A percentile compares a stretch with the other conserved stretches of the same genome.
Evolutionary conservation across 2,797 vertebrate genomes (phyloP).

Genomic region (Brotula barbata): DNA sequence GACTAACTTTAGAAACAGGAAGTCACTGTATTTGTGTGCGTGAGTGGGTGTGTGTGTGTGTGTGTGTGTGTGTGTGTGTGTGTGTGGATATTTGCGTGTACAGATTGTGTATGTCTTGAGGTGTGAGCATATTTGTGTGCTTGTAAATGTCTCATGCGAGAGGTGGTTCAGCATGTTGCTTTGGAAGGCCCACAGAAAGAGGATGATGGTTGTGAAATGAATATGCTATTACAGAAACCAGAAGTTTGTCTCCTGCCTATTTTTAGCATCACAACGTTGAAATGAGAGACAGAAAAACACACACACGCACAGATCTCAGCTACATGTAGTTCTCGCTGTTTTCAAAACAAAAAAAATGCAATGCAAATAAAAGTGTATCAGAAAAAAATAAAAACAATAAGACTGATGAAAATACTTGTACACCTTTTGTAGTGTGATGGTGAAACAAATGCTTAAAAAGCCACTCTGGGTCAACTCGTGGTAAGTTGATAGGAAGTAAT

Average conservation of each 20-base stretch:
- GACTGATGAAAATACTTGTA: slow-evolving; percentile 20
- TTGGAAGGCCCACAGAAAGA: slow-evolving; percentile 64
- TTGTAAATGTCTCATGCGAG: slow-evolving; percentile 19
- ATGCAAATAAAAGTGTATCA: too few relatives aligned
- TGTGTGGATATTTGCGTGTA: slow-evolving; percentile 23
- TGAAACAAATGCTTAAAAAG: slow-evolving; percentile 8
- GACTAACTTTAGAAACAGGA: slow-evolving; percentile 81
- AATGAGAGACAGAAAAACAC: slow-evolving; percentile 57
- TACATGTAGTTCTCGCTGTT: slow-evolving; percentile 33
- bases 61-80: slow-evolving; percentile 32
- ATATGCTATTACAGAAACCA: slow-evolving; percentile 77
- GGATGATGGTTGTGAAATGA: slow-evolving; percentile 75
- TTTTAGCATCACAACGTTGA: slow-evolving; percentile 63
- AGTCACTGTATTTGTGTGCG: slow-evolving; percentile 71
- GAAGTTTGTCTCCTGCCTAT: slow-evolving; percentile 75
- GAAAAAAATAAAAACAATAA: too few relatives aligned
- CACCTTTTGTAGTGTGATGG: slow-evolving; percentile 1
- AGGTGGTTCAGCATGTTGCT: slow-evolving; percentile 36
- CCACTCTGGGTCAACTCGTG: slow-evolving; percentile 9
- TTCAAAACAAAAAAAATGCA: too few relatives aligned
- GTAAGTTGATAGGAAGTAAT: slow-evolving; percentile 34
- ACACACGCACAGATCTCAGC: slow-evolving; percentile 55
- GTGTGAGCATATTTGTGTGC: slow-evolving; percentile 1
- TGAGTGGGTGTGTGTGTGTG: too few relatives aligned
- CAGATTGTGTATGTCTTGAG: not conserved